Conservation (phyloP, 2,888 invertebrate species). For the Timandra comae region DNA sequence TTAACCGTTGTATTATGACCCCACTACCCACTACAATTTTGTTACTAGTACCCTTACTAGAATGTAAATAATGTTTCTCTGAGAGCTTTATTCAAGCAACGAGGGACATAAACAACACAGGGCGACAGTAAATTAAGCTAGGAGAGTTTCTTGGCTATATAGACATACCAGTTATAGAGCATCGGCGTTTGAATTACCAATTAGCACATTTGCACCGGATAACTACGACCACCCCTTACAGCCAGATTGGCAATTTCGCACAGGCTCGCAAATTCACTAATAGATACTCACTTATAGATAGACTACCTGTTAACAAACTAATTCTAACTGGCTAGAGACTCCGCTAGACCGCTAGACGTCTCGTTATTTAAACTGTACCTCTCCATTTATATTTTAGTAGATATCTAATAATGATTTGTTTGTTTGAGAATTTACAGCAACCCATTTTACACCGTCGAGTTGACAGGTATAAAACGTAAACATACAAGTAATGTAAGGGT, state of each 20-base stretch:
- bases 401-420: too few relatives aligned
- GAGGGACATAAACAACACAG: slow-evolving; percentile 3
- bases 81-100: slow-evolving; percentile 2
- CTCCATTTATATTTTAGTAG: too few relatives aligned
- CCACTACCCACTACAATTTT: slow-evolving; percentile 2
- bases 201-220: slow-evolving; percentile 15
- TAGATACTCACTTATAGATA: slow-evolving; percentile 3
- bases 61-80: slow-evolving; percentile 1
- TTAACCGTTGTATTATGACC: slow-evolving; percentile 4
- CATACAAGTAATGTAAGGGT: slow-evolving; percentile 3
- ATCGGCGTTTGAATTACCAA: slow-evolving; percentile 14
- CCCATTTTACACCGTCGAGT: too few relatives aligned
- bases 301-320: slow-evolving; percentile 4
- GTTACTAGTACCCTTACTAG: not conserved
- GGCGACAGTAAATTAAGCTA: slow-evolving; percentile 8
- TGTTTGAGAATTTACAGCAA: too few relatives aligned
- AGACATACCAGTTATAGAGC: slow-evolving; percentile 7
- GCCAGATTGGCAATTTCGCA: slow-evolving; percentile 13
- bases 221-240: slow-evolving; percentile 7
- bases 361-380: too few relatives aligned
- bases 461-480: too few relatives aligned
- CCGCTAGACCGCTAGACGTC: slow-evolving; percentile 2
- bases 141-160: slow-evolving; percentile 7
- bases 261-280: not conserved
- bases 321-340: slow-evolving; percentile 4